A percentile compares a stretch with the other conserved stretches of the same genome.
phyloP scores from a whole-genome alignment of 1,140 invertebrate species.

The Heliconius melpomene region DNA sequence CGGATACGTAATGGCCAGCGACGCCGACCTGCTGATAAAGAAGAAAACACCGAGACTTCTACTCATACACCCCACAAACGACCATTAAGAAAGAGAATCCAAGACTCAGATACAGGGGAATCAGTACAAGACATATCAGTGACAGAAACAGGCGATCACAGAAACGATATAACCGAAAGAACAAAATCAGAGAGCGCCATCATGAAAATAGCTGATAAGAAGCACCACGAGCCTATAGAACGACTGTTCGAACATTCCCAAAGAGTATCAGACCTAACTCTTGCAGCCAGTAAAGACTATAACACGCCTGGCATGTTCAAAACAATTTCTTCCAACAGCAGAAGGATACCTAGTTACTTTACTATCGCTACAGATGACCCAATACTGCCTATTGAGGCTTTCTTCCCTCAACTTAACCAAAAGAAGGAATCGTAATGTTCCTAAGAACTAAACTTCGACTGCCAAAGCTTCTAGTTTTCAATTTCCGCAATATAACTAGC shows the following conservation, averaged over 20 bases:
- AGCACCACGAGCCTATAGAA: constrained; percentile 65
- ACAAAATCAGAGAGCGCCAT: constrained; percentile 79
- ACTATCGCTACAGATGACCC: constrained; percentile 84
- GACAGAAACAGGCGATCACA: constrained; percentile 62
- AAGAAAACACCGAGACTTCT: constrained; percentile 58
- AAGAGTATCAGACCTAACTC: constrained; percentile 82
- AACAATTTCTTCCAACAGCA: constrained; percentile 74
- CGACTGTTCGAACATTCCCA: constrained; percentile 79
- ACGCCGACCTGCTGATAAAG: constrained; percentile 56
- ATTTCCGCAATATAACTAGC: constrained; percentile 35
- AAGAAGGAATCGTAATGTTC: constrained; percentile 78
- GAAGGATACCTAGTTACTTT: constrained; percentile 83
- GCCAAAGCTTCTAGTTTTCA: constrained; percentile 65
- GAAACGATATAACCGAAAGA: constrained; percentile 72
- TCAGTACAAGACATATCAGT: constrained; percentile 69
- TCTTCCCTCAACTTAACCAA: constrained; percentile 83
- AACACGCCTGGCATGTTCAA: constrained; percentile 82
- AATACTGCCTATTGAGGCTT: constrained; percentile 83
- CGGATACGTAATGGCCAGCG: constrained; percentile 65
- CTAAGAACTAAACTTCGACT: constrained; percentile 68
- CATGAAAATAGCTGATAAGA: constrained; percentile 81
- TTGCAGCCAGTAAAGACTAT: constrained; percentile 82
- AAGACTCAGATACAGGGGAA: constrained; percentile 68
- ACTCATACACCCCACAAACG: constrained; percentile 56
- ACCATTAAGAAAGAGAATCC: constrained; percentile 66